phyloP scores from a whole-genome alignment of 1,140 invertebrate genomes.

The Penaeus vannamei region DNA sequence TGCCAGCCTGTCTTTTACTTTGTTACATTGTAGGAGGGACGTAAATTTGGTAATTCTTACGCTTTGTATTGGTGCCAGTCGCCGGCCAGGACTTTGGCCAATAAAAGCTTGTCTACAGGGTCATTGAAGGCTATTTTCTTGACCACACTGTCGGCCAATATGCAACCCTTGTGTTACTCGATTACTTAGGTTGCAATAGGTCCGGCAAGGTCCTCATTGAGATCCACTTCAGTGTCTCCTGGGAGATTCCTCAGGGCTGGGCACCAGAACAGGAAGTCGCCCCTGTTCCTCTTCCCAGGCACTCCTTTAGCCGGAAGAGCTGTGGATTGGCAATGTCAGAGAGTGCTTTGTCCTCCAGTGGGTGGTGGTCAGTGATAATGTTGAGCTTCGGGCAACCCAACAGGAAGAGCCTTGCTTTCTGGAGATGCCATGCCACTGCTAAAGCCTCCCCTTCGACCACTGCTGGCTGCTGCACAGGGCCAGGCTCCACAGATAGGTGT shows the following conservation, averaged over 20 bases:
- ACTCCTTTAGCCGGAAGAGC: constrained; percentile 12
- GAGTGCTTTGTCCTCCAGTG: constrained; percentile 2
- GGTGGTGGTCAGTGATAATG: constrained; percentile 10
- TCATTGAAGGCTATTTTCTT: background rate
- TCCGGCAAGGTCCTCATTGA: background rate
- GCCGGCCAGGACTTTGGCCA: background rate
- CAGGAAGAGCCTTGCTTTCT: constrained; percentile 21
- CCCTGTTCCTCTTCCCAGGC: too few species aligned
- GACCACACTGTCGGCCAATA: background rate
- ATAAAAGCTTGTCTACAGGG: background rate
- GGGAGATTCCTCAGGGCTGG: background rate
- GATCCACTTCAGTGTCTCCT: background rate
- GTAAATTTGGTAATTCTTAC: too few species aligned
- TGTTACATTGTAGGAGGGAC: too few species aligned
- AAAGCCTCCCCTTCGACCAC: constrained; percentile 7
- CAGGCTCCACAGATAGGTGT: too few species aligned
- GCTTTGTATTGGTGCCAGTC: too few species aligned
- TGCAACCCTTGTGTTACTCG: too few species aligned
- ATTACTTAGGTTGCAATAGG: background rate
- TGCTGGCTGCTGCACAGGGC: too few species aligned
- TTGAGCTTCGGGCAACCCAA: background rate
- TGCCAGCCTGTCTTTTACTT: background rate
- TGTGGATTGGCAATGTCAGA: background rate
- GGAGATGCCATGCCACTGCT: background rate
- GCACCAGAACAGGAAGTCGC: background rate